Percentiles rank a stretch among this genome's conserved stretches.
These are phyloP conservation scores for Byasa hedistus DNA, from an alignment of 2,888 invertebrate genomes.

Conservation along the genomic window DNA sequence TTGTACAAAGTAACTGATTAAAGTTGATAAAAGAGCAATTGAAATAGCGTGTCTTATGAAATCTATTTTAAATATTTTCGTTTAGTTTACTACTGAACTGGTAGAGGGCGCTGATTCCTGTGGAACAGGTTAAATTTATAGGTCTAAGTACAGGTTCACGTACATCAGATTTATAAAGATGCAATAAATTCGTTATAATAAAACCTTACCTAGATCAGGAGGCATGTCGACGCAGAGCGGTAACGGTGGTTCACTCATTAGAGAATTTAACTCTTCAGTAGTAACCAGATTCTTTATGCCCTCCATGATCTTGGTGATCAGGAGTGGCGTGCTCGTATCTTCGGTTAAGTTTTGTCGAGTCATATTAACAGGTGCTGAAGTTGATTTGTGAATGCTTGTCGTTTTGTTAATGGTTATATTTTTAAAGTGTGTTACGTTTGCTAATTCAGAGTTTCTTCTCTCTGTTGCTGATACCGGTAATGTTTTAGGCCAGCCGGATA, in stretches of 20 bases:
- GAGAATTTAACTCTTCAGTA: constrained; percentile 50
- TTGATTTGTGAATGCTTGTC: constrained; percentile 30
- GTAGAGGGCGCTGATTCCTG: too few species aligned
- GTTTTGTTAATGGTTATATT: constrained; percentile 37
- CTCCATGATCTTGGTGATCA: constrained; percentile 57
- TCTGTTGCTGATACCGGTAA: constrained; percentile 36
- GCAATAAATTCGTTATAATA: neutral
- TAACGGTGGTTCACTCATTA: constrained; percentile 52
- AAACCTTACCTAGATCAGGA: constrained; percentile 81
- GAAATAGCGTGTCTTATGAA: too few species aligned
- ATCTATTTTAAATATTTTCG: too few species aligned
- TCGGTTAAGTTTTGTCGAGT: constrained; percentile 40
- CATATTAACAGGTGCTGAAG: constrained; percentile 40
- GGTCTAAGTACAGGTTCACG: too few species aligned
- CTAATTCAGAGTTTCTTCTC: constrained; percentile 41
- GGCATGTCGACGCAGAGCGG: constrained; percentile 81
- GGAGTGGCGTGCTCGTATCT: constrained; percentile 46
- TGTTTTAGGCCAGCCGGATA: constrained; percentile 52
- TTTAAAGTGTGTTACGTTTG: constrained; percentile 35
- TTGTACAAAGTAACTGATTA: too few species aligned
- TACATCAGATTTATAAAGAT: neutral
- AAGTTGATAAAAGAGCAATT: too few species aligned
- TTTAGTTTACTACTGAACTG: too few species aligned
- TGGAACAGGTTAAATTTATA: too few species aligned
- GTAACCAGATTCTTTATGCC: constrained; percentile 53